phyloP scores from a whole-genome alignment of 2,797 vertebrate genomes.

The Tokudaia muenninki region DNA sequence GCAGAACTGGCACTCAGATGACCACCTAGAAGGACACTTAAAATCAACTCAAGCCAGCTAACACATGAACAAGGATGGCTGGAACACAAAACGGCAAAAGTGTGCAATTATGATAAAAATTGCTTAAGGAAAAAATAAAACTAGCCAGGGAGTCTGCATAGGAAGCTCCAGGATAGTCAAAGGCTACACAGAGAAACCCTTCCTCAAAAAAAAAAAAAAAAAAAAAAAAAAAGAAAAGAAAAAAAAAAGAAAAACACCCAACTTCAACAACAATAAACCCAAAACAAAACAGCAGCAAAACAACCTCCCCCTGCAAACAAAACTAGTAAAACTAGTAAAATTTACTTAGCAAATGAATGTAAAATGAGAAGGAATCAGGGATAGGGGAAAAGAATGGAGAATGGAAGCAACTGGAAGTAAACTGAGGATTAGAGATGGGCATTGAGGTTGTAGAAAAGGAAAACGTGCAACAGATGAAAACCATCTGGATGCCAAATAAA shows the following conservation, averaged over 20 bases:
- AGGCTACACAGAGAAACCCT: no score
- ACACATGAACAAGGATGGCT: neutral
- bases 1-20: no score
- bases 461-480: neutral
- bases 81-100: neutral
- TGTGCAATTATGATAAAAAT: neutral
- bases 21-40: neutral
- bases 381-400: neutral
- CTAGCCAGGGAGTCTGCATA: neutral
- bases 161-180: no score
- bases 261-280: no score
- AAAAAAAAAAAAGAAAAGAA: no score
- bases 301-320: no score
- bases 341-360: neutral
- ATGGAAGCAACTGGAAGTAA: neutral
- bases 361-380: no score
- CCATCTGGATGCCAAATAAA: no score
- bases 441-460: constrained; percentile 70
- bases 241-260: no score
- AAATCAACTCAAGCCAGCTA: neutral
- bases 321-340: neutral
- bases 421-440: neutral
- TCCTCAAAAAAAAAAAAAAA: no score
- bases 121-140: neutral
- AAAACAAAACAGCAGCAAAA: no score